Evolutionary conservation across 92 coral and sea anemone species (phyloP), one percentile per base, ranked within the genome.

Genomic region (Zoanthus sociatus): DNA sequence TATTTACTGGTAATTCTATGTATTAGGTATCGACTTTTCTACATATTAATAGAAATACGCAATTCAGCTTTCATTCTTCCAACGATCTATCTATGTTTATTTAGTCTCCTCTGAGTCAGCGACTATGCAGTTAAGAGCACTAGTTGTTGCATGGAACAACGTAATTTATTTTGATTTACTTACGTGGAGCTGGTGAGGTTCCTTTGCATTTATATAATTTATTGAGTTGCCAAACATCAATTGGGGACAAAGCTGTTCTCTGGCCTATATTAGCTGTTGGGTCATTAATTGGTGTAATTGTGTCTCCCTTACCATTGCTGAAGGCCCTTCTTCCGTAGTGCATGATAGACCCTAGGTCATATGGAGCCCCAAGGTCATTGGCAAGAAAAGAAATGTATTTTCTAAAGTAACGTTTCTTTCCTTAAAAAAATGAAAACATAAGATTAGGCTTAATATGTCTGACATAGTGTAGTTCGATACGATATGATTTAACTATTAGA

Each of bases 191-290:
- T 44, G 37, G 5, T 5, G 84, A 73, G 9, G 74, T 79, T 17
- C 84, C 58, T 2, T 37, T 32, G 20, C 84, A 79, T 12, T 56
- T 8, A 32, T 79, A 79, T 3, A 79, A 26, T 10, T 61, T 79
- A 16, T 79, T 79, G 8, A 79, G 84, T 18, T 79, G 84, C 84
- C 84, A 79, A 33, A 79, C n/a, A 64, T 79, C 84, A 44, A 79
- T 79, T 9, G 73, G 73, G 10, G 84, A 79, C 84, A 79, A 42
- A n/a, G 73, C 73, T 46, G 11, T 63, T 79, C 84, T 79, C 73
- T 79, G 84, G 18, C 84, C 84, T 42, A 79, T 79, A 42, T 7
- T 63, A 3, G 33, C 73, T 44, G 11, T 37, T 7, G 84, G 84
- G 72, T 79, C 26, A 42, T 61, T n/a, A n/a, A 1, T 79, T 18